A percentile compares a stretch with the other conserved stretches of the same genome.
These are phyloP conservation scores for Graptemys geographica DNA, from an alignment of 2,797 vertebrate genomes.

Conservation along the genomic window DNA sequence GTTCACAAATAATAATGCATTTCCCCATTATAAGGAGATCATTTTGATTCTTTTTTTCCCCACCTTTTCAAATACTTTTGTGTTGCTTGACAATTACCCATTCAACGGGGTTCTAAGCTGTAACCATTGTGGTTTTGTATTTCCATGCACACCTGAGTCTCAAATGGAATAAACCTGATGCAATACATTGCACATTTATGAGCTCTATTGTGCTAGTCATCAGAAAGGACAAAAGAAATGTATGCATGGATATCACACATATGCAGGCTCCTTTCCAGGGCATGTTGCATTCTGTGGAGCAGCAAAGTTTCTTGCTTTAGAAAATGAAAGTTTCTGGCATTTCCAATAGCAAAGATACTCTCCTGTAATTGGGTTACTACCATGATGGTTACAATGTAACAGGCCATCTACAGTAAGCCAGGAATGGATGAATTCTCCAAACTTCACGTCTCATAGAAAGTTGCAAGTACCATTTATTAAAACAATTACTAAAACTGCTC, in stretches of 20 bases:
- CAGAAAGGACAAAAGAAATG: not conserved
- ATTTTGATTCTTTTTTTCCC: slow-evolving; percentile 35
- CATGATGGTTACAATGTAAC: not conserved
- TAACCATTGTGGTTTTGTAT: slow-evolving; percentile 17
- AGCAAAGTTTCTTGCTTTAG: not conserved
- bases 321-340: not conserved
- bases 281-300: not conserved
- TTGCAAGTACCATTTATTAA: not conserved
- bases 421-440: not conserved
- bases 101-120: slow-evolving; percentile 11
- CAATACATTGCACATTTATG: rapidly evolving
- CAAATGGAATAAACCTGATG: not conserved
- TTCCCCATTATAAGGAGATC: slow-evolving; percentile 17
- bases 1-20: slow-evolving; percentile 52
- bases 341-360: not conserved
- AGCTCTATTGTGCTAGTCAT: not conserved
- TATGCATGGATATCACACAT: not conserved
- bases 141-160: not conserved
- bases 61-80: not conserved
- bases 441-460: not conserved
- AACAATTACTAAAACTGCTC: not conserved
- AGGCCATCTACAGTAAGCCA: not conserved
- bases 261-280: not conserved
- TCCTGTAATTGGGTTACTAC: not conserved
- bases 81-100: slow-evolving; percentile 9